Evolutionary conservation across 2,113 vertebrate genomes (phyloP), one percentile per base, ranked within the genome.

Genomic region (Bucco capensis): DNA sequence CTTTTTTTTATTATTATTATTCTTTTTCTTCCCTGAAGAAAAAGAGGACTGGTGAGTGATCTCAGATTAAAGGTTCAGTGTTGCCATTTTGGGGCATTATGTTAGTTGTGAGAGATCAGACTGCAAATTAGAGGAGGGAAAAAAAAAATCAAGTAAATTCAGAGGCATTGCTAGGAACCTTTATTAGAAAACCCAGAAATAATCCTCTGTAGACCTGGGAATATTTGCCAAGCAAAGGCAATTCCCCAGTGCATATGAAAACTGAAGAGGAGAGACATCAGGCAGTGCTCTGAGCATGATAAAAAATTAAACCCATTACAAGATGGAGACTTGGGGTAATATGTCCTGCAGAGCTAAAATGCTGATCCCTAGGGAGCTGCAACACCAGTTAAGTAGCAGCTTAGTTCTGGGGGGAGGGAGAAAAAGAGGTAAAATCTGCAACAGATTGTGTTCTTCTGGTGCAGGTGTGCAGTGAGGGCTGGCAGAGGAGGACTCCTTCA

Each of bases 51-150:
- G 38, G 35, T 71, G 61, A 86, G 77, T 78, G 76, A 93, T 83
- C 51, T 71, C 37, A 88, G 83, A 86, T 88, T 86, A 93, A 96
- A 94, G 76, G 80, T 88, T 65, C 60, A 49, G 65, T 31, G 50
- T 80, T 80, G 42, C 72, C 76, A 22, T 86, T 93, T 90, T 44
- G 73, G 56, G 83, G 70, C 80, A 83, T 86, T 88, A 81, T 67
- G 47, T 90, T 69, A 74, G 44, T 67, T 74, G 73, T 60, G 61
- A 93, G 83, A 94, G n/a, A 86, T 73, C 73, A 86, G 75, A 33
- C 80, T 67, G 5, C 0, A 5, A 86, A 70, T 57, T 80, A 37
- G 27, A 12, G 23, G 1, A 12, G 12, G 9, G 51, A 66, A 31
- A 73, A 31, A 12, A 18, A 40, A 28, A n/a, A 22, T 16, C 21